phyloP scores from a whole-genome alignment of 37 sponge, comb jelly and placozoan species.

The Cladorhizidae sp. region DNA sequence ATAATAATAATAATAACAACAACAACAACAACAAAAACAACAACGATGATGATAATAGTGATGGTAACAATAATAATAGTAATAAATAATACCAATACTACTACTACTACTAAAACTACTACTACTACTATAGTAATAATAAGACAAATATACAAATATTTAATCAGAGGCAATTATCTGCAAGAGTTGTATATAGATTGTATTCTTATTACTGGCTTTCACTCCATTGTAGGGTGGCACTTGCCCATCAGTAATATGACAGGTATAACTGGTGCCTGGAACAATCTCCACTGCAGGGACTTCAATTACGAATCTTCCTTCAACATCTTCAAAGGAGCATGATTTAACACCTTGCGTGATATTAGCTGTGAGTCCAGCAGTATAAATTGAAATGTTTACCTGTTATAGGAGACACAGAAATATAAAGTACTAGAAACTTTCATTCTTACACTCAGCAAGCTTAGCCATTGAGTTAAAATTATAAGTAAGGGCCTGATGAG shows the following conservation, averaged over 20 bases:
- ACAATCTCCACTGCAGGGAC: conserved; percentile 15
- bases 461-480: background rate
- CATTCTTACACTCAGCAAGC: background rate
- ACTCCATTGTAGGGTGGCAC: conserved; percentile 12
- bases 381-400: background rate
- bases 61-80: too few relatives aligned
- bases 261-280: background rate
- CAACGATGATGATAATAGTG: too few relatives aligned
- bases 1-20: too few relatives aligned
- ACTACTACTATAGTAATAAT: background rate
- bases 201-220: background rate
- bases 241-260: conserved; percentile 10
- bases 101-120: too few relatives aligned
- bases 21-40: too few relatives aligned
- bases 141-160: background rate
- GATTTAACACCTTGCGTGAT: conserved; percentile 16
- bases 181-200: background rate
- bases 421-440: background rate
- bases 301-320: conserved; percentile 1
- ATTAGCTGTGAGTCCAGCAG: conserved; percentile 27
- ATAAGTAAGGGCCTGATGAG: background rate
- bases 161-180: background rate
- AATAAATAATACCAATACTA: too few relatives aligned
- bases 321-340: conserved; percentile 21
- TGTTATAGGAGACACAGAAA: background rate